Percentiles rank a stretch among this genome's conserved stretches.
Conservation (phyloP, 2,888 invertebrate species). For the Copidosoma aretas region DNA sequence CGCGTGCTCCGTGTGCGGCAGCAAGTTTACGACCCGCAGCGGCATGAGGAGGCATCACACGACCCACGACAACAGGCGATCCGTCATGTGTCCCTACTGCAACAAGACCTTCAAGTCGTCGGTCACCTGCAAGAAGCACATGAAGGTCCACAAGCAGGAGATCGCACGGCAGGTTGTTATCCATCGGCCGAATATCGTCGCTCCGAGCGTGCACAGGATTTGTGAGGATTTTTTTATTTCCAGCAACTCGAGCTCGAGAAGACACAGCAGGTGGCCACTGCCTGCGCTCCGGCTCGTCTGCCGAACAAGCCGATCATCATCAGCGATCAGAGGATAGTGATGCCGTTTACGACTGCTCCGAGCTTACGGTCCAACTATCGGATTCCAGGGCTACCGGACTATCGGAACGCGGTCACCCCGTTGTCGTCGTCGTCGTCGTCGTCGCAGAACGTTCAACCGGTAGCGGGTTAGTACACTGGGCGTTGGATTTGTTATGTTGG, state of each 20-base stretch:
- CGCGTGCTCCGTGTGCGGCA: conserved; percentile 65
- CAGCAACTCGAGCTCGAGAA: conserved; percentile 33
- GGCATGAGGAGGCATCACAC: conserved; percentile 61
- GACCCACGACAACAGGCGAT: conserved; percentile 62
- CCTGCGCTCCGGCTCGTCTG: too few species aligned
- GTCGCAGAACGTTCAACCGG: conserved; percentile 20
- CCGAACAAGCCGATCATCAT: conserved; percentile 7
- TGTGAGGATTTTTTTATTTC: conserved; percentile 48
- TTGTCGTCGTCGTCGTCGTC: conserved; percentile 1
- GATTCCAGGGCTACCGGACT: conserved; percentile 45
- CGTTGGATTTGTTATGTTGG: too few species aligned
- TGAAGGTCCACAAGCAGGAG: conserved; percentile 69
- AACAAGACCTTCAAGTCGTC: conserved; percentile 61
- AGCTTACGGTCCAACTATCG: conserved; percentile 51
- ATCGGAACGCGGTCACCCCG: conserved; percentile 43
- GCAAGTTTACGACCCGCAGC: conserved; percentile 60
- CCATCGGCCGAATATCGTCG: too few species aligned
- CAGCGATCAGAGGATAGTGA: conserved; percentile 9
- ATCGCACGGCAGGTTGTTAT: conserved; percentile 59
- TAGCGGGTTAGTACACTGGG: conserved; percentile 18
- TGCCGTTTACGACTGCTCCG: conserved; percentile 49
- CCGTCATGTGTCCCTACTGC: conserved; percentile 61
- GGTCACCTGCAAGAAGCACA: conserved; percentile 71
- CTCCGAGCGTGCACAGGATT: too few species aligned
- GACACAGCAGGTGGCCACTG: conserved; percentile 4